These are phyloP conservation scores for Catharus minimus DNA, from an alignment of 2,113 vertebrate species.

Conservation along the genomic window DNA sequence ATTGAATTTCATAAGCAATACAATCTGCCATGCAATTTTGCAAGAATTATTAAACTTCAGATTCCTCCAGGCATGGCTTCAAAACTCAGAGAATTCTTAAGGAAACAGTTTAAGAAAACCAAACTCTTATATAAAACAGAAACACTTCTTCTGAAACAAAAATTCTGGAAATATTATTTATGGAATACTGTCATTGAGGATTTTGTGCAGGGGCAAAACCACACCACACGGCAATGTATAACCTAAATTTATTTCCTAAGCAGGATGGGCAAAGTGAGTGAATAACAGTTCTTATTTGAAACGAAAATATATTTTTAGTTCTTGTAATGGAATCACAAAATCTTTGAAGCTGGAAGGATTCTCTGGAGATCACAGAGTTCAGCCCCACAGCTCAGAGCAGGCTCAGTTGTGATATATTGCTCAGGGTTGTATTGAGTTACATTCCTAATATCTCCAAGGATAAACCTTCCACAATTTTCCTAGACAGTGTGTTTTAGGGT, in stretches of 20 bases:
- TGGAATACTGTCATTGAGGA: background rate
- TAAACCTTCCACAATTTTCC: background rate
- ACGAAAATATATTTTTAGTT: background rate
- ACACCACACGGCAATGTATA: background rate
- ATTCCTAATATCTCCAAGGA: background rate
- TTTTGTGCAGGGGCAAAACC: background rate
- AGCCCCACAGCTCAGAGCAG: background rate
- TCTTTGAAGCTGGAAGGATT: background rate
- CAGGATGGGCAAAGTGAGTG: background rate
- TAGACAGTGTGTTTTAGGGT: rapidly evolving
- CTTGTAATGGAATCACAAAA: background rate
- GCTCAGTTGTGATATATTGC: background rate
- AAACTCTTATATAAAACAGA: background rate
- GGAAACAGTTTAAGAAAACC: background rate
- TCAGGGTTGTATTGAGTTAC: background rate
- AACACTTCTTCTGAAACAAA: background rate
- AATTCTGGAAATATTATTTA: background rate
- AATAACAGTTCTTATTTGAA: background rate
- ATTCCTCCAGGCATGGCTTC: background rate
- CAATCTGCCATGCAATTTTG: background rate
- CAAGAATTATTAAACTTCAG: background rate
- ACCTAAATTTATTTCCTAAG: background rate
- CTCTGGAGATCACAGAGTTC: background rate
- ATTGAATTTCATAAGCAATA: background rate
- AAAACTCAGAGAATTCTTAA: background rate